phyloP scores from a whole-genome alignment of 2,888 invertebrate species.

The Plagodis dolabraria region DNA sequence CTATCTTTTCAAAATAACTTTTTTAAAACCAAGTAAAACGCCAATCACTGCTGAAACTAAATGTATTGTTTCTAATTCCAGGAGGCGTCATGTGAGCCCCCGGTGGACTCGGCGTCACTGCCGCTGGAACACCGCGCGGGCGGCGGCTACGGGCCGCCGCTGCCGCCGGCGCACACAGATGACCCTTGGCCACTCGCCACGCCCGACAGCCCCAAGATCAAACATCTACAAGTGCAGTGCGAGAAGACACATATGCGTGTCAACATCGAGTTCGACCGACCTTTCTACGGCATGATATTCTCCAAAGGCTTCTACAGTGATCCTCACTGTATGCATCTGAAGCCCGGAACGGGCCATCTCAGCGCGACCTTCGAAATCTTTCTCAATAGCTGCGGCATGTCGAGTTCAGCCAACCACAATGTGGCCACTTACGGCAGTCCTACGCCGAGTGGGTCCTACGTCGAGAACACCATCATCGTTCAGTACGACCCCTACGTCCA shows the following conservation, averaged over 20 bases:
- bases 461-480: constrained; percentile 97
- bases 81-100: constrained; percentile 91
- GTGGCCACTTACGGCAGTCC: constrained; percentile 93
- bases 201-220: constrained; percentile 96
- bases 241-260: constrained; percentile 98
- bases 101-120: constrained; percentile 91
- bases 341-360: constrained; percentile 95
- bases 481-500: constrained; percentile 98
- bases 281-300: constrained; percentile 98
- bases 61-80: constrained; percentile 67
- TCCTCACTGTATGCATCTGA: constrained; percentile 95
- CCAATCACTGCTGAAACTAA: not conserved
- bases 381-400: constrained; percentile 97
- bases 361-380: constrained; percentile 97
- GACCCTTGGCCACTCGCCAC: constrained; percentile 96
- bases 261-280: constrained; percentile 97
- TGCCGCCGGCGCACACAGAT: constrained; percentile 86
- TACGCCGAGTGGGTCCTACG: constrained; percentile 96
- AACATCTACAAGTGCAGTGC: constrained; percentile 96
- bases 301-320: constrained; percentile 97
- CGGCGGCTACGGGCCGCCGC: constrained; percentile 90
- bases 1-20: too few relatives aligned
- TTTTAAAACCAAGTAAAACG: too few relatives aligned
- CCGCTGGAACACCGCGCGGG: constrained; percentile 92
- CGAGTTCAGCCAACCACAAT: constrained; percentile 95